Evolutionary conservation across 2,797 vertebrate genomes (phyloP), one percentile per base, ranked within the genome.

Genomic region (Pseudomugil tenellus): DNA sequence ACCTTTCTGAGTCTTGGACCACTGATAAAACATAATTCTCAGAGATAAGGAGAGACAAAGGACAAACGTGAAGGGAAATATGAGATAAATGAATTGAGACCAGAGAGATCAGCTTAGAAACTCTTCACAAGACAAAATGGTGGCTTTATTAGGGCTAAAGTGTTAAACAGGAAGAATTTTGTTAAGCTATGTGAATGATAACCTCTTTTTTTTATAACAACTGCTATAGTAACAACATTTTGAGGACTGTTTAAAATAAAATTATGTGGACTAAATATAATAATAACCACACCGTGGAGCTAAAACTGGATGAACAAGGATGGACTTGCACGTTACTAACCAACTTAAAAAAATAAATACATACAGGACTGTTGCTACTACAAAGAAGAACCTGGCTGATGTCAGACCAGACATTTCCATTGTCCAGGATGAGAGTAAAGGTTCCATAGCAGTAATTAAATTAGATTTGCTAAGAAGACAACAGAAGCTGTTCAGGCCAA

Each of bases 361-460:
- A 86, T 79, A 78, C 19, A 11, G 58, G 65, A 37, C 67, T 71
- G 81, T 79, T 77, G 64, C 17, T 29, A 72, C 79, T 69, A 68
- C 59, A 51, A 4, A 29, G 3, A 43, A 70, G 75, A 85, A 77
- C 84, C 81, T 84, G 80, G 85, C 84, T 90, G 90, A 84, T 90
- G 87, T 84, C 82, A 74, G 74, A 83, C 87, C 88, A 59, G 89
- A 89, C 88, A 90, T 90, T 82, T 87, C 81, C 77, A 78, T 91
- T 91, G 90, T 91, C 58, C 74, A 2, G 48, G 37, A 81, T 77
- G 79, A 89, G 89, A 89, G 79, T 54, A 90, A 88, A 90, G 90
- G 88, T 89, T 91, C 85, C 87, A 80, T 73, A 75, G 85, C 86
- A 80, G 88, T 92, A 93, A 93, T 94, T 93, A 92, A 80, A 92